Conservation (phyloP, 2,113 vertebrate genomes). For the Paradoxurus hermaphroditus region DNA sequence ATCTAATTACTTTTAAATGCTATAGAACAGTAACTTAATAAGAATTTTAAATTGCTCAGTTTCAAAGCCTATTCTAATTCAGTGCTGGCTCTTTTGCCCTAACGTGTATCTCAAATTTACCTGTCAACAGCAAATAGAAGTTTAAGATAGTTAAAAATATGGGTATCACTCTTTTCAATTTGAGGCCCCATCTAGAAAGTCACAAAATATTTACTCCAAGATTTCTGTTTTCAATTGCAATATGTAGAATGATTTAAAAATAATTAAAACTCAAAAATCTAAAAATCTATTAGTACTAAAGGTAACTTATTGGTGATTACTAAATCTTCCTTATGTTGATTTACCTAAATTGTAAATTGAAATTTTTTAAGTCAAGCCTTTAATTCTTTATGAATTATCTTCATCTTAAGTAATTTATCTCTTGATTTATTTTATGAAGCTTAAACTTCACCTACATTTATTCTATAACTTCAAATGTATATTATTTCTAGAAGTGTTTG, state of each 20-base stretch:
- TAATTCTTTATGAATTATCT: background rate
- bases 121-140: background rate
- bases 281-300: background rate
- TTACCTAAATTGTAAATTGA: background rate
- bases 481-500: background rate
- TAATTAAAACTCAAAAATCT: background rate
- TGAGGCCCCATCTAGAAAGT: background rate
- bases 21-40: background rate
- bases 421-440: constrained; percentile 16
- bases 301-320: background rate
- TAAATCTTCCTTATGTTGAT: background rate
- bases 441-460: background rate
- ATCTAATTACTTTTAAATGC: background rate
- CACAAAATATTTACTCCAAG: background rate
- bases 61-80: background rate
- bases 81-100: background rate
- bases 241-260: background rate
- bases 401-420: background rate
- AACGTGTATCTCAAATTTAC: background rate
- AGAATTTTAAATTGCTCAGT: background rate
- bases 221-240: background rate
- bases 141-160: background rate
- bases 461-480: background rate
- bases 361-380: background rate
- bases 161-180: background rate